phyloP scores from a whole-genome alignment of 2,888 invertebrate genomes.

The Masnerella sp. region DNA sequence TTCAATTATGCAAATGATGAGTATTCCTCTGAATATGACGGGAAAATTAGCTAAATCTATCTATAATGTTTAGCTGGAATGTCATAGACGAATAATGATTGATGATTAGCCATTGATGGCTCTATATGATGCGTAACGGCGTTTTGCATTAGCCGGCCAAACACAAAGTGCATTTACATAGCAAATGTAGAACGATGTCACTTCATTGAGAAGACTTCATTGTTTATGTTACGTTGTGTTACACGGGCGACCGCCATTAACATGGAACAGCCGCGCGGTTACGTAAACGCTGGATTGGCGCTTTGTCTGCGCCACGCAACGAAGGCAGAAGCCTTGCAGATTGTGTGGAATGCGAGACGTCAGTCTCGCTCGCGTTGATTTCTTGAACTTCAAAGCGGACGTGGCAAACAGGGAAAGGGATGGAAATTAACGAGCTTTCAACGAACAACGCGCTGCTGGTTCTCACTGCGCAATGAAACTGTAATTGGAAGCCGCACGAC shows the following conservation, averaged over 20 bases:
- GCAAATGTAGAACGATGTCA: slow-evolving; percentile 47
- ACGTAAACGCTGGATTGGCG: slow-evolving; percentile 36
- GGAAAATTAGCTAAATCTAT: too few relatives aligned
- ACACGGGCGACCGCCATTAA: slow-evolving; percentile 24
- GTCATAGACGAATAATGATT: too few relatives aligned
- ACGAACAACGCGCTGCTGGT: slow-evolving; percentile 8
- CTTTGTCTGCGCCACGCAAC: slow-evolving; percentile 18
- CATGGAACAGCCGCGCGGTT: slow-evolving; percentile 28
- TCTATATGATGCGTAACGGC: slow-evolving; percentile 5
- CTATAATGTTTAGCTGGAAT: too few relatives aligned
- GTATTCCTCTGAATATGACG: too few relatives aligned
- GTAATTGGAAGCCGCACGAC: slow-evolving; percentile 69
- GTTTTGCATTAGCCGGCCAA: slow-evolving; percentile 22
- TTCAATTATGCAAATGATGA: too few relatives aligned
- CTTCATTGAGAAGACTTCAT: slow-evolving; percentile 43
- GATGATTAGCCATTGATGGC: too few relatives aligned
- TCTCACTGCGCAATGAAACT: slow-evolving; percentile 50
- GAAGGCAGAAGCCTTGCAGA: slow-evolving; percentile 30
- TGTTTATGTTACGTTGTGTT: slow-evolving; percentile 49
- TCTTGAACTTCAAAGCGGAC: slow-evolving; percentile 53
- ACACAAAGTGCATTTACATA: slow-evolving; percentile 41
- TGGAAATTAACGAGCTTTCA: slow-evolving; percentile 52
- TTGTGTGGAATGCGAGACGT: slow-evolving; percentile 25
- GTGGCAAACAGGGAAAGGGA: slow-evolving; percentile 41
- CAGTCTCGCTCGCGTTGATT: slow-evolving; percentile 50